phyloP scores from a whole-genome alignment of 1,140 invertebrate genomes.

The Papilio polytes region DNA sequence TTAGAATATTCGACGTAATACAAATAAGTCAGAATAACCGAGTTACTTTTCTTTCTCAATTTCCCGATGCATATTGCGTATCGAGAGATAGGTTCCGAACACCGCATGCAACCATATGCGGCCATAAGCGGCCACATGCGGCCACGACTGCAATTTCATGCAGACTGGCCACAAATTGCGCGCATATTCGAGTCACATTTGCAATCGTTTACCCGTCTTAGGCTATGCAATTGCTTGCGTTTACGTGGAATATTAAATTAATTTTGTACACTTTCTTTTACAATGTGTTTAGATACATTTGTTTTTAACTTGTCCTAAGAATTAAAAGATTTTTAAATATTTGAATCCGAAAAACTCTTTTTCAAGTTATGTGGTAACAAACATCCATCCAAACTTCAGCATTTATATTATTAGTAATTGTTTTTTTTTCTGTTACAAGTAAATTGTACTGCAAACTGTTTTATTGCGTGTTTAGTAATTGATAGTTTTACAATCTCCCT shows the following conservation, averaged over 20 bases:
- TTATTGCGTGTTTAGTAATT: background rate
- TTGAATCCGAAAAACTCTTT: too few relatives aligned
- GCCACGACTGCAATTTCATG: constrained; percentile 23
- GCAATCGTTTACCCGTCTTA: constrained; percentile 32
- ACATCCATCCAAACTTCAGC: too few relatives aligned
- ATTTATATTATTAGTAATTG: too few relatives aligned
- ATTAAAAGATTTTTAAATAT: too few relatives aligned
- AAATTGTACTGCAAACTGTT: background rate
- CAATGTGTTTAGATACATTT: too few relatives aligned
- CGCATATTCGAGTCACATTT: constrained; percentile 18
- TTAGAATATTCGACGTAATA: background rate
- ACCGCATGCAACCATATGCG: background rate
- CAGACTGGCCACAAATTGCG: constrained; percentile 19
- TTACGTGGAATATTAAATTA: too few relatives aligned
- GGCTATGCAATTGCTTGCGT: background rate
- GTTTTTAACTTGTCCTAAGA: too few relatives aligned
- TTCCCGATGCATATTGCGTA: constrained; percentile 15
- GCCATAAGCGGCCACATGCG: background rate
- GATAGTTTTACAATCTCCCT: background rate
- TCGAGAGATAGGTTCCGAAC: constrained; percentile 8
- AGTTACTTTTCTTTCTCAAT: constrained; percentile 7
- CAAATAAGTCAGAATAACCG: constrained; percentile 7
- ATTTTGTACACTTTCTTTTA: too few relatives aligned
- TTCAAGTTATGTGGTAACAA: too few relatives aligned
- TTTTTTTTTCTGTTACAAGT: too few relatives aligned